Base-by-base conservation (phyloP, 2,113 vertebrate genomes). In the Cariama cristata region DNA sequence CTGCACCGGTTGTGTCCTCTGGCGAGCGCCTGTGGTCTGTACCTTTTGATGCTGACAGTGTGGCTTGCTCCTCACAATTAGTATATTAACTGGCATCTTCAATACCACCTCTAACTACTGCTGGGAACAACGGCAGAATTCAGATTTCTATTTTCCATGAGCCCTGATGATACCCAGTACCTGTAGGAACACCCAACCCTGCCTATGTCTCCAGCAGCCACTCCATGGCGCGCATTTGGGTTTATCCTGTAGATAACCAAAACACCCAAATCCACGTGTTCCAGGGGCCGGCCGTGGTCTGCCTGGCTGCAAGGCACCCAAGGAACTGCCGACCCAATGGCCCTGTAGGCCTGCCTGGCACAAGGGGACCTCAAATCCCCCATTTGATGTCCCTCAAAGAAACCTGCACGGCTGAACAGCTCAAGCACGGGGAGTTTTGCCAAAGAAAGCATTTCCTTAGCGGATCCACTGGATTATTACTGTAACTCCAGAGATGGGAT, bases 401-500 rank as follows among this genome's bases (percentile, higher is more conserved):
- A 94, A 79, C 56, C 52, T 35, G 44, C 60, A 59, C 0, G 3
- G 52, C 52, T 44, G 24, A 72, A 63, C 38, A 63, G 76, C 49
- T 85, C 69, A n/a, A 81, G 50, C 40, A 71, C 0, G 7, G 77
- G 24, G 14, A 6, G 4, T 79, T 87, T 73, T 82, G 32, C 58
- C 74, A 58, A 87, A 69, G 50, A 76, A 91, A 62, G 50, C 6
- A 1, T 75, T 79, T 91, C 60, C 60, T 92, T 72, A 75, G 44
- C 38, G 66, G 62, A 90, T 64, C 47, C 86, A 91, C 79, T 95
- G 95, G 79, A 90, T 93, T 90, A 76, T 82, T 69, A 64, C 81
- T 74, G 50, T 44, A 90, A 84, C 68, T 86, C 75, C 60, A 87
- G 42, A 90, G 75, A 74, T 0, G 55, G 68, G 55, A 79, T 79